These are phyloP conservation scores for Nemopilema nomurai DNA, from an alignment of 30 jellyfish, hydroid and myxozoan species.

Conservation along the genomic window DNA sequence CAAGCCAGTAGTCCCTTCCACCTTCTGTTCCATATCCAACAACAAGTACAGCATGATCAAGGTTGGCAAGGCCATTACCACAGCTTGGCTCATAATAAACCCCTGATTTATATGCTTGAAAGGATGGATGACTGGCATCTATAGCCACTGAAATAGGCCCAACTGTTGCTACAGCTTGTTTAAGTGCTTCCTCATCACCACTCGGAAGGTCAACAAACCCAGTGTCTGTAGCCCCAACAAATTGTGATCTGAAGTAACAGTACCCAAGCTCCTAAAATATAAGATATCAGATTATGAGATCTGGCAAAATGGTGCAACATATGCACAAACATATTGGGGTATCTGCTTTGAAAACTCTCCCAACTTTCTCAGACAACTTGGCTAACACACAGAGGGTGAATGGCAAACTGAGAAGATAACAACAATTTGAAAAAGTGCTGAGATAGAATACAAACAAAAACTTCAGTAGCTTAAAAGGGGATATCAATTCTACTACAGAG, in stretches of 20 bases:
- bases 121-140: constrained; percentile 95
- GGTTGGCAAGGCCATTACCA: constrained; percentile 71
- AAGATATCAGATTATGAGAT: background rate
- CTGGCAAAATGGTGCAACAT: background rate
- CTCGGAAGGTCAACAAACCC: constrained; percentile 91
- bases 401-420: too few relatives aligned
- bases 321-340: too few relatives aligned
- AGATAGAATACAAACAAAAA: too few relatives aligned
- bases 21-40: constrained; percentile 99
- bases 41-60: constrained; percentile 98
- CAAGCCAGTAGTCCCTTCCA: constrained; percentile 94
- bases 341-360: too few relatives aligned
- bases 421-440: too few relatives aligned
- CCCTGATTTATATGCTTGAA: constrained; percentile 84
- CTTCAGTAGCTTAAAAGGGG: too few relatives aligned
- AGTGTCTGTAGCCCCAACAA: constrained; percentile 75
- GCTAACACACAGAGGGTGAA: too few relatives aligned
- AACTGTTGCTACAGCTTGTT: constrained; percentile 90
- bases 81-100: constrained; percentile 94
- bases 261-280: constrained; percentile 84
- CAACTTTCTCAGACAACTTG: too few relatives aligned
- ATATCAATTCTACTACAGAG: too few relatives aligned
- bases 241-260: constrained; percentile 85
- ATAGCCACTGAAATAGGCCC: constrained; percentile 99
- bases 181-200: constrained; percentile 93